These are phyloP conservation scores for Griposia aprilina DNA, from an alignment of 2,888 invertebrate species.

Conservation along the genomic window DNA sequence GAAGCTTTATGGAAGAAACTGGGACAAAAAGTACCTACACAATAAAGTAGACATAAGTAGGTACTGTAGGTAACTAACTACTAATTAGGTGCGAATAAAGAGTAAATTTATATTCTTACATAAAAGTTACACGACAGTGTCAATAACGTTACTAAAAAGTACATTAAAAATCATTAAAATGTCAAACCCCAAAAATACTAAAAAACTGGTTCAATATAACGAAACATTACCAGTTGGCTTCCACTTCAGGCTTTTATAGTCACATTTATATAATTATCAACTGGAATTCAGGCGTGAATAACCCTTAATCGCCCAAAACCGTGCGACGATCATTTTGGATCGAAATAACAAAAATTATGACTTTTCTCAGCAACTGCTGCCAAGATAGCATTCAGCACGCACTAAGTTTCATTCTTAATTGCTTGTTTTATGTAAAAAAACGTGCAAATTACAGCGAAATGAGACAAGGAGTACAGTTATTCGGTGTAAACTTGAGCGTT, in stretches of 20 bases:
- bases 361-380: constrained; percentile 26
- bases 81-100: not conserved
- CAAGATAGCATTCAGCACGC: constrained; percentile 18
- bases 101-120: not conserved
- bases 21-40: not conserved
- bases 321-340: constrained; percentile 18
- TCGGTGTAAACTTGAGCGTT: constrained; percentile 21
- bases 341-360: not conserved
- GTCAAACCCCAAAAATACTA: not conserved
- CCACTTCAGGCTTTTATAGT: constrained; percentile 60
- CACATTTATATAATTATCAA: constrained; percentile 57
- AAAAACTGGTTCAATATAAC: constrained; percentile 46
- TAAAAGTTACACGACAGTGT: not conserved
- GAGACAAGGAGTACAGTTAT: constrained; percentile 22
- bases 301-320: constrained; percentile 42
- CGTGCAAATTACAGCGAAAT: constrained; percentile 29
- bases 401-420: constrained; percentile 9
- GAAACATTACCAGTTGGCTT: constrained; percentile 35
- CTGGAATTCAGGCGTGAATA: constrained; percentile 49
- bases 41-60: not conserved
- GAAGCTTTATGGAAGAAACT: not conserved
- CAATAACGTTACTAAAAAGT: not conserved
- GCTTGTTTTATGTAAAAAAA: constrained; percentile 33
- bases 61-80: not conserved
- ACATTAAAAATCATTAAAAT: no score